Conservation (phyloP, 2,797 vertebrate species). For the Anguilla megastoma region DNA sequence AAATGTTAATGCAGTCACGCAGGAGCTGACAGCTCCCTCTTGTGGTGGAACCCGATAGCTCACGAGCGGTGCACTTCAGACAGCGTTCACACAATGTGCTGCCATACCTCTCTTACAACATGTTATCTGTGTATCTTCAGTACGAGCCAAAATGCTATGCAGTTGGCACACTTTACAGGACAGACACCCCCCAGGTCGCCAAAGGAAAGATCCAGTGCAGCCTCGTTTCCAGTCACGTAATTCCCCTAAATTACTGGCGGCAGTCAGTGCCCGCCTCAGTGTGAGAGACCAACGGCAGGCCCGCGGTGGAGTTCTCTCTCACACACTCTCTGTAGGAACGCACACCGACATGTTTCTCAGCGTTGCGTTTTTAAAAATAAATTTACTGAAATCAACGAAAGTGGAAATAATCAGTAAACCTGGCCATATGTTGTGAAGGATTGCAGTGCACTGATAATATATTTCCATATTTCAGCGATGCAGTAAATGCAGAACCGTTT, state of each 20-base stretch:
- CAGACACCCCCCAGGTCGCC: not conserved
- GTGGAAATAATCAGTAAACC: too few relatives aligned
- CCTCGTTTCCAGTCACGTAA: not conserved
- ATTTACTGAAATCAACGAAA: too few relatives aligned
- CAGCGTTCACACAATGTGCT: not conserved
- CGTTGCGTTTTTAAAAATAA: too few relatives aligned
- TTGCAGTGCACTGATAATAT: too few relatives aligned
- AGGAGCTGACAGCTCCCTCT: not conserved
- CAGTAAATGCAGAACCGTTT: too few relatives aligned
- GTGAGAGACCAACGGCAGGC: not conserved
- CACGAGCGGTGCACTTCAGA: not conserved
- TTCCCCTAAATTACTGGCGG: not conserved
- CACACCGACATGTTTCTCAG: too few relatives aligned
- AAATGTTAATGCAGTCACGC: not conserved
- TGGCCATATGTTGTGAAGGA: too few relatives aligned
- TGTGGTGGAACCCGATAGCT: not conserved
- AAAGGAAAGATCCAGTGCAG: not conserved
- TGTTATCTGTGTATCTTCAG: not conserved
- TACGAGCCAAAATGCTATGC: not conserved
- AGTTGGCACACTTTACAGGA: not conserved
- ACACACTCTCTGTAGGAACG: not conserved
- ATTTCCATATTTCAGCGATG: too few relatives aligned
- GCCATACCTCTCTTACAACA: not conserved
- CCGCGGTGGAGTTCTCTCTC: not conserved
- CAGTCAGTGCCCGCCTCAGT: not conserved